phyloP scores from a whole-genome alignment of 2,797 vertebrate genomes.

The Margarornis squamiger region DNA sequence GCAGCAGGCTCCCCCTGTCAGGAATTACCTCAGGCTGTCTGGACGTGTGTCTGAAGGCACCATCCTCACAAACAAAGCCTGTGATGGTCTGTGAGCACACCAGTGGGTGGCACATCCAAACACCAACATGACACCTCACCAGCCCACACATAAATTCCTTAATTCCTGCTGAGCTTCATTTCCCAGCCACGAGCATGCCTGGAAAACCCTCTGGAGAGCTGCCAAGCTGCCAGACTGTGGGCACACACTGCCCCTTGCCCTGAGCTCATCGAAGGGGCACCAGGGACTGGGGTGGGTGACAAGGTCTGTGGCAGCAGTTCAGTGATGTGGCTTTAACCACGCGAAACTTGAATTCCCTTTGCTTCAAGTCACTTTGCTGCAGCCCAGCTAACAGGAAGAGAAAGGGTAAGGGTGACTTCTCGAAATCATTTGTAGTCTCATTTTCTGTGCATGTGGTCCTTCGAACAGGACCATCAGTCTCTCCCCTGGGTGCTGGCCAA shows the following conservation, averaged over 20 bases:
- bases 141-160: background rate
- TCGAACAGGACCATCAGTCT: fast-evolving
- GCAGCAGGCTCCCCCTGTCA: background rate
- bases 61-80: background rate
- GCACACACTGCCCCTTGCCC: background rate
- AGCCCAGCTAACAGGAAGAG: background rate
- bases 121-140: fast-evolving
- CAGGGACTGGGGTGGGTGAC: too few species aligned
- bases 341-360: fast-evolving
- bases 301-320: background rate
- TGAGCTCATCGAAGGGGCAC: fast-evolving
- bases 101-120: fast-evolving
- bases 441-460: fast-evolving
- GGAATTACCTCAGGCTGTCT: background rate
- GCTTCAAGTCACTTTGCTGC: background rate
- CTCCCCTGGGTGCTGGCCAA: fast-evolving
- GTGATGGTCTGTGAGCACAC: fast-evolving
- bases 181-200: fast-evolving
- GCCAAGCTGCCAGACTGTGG: background rate
- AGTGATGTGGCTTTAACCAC: fast-evolving
- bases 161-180: background rate
- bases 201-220: fast-evolving
- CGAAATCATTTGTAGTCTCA: background rate
- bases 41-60: background rate
- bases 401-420: background rate